Percentiles rank a stretch among this genome's conserved stretches.
These are phyloP conservation scores for Eilema depressum DNA, from an alignment of 2,888 invertebrate species.

Conservation along the genomic window DNA sequence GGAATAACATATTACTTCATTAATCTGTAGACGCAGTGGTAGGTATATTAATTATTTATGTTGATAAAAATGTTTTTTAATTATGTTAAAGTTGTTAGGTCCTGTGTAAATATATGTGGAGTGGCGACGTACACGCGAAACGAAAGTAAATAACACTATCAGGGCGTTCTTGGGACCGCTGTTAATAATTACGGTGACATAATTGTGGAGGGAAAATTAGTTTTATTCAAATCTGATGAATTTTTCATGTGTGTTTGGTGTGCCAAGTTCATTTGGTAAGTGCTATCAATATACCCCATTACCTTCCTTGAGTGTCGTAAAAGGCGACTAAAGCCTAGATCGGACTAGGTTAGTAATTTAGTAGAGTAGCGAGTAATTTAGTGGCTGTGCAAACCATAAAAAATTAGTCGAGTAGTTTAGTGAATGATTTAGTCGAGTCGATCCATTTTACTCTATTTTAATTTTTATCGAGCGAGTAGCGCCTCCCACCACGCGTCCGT, in stretches of 20 bases:
- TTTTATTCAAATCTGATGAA: constrained; percentile 7
- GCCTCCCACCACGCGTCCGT: no score
- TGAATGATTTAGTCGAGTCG: no score
- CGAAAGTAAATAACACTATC: constrained; percentile 46
- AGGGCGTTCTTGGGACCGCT: constrained; percentile 26
- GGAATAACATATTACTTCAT: not conserved
- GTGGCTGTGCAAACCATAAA: no score
- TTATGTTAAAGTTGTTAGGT: constrained; percentile 10
- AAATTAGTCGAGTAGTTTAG: no score
- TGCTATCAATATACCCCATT: not conserved
- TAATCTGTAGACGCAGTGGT: not conserved
- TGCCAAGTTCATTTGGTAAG: not conserved
- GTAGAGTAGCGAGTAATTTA: no score
- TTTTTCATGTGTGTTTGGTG: not conserved
- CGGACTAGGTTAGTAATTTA: no score
- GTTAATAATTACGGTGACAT: constrained; percentile 36
- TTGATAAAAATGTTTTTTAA: not conserved
- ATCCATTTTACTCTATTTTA: no score
- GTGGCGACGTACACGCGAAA: constrained; percentile 41
- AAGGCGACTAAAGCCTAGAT: no score
- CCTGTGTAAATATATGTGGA: constrained; percentile 28
- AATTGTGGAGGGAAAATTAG: constrained; percentile 5
- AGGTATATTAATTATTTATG: constrained; percentile 2
- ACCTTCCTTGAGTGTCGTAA: no score
- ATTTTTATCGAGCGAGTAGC: no score